Evolutionary conservation across 2,113 vertebrate genomes (phyloP), one percentile per base, ranked within the genome.

Genomic region (Eretmochelys imbricata): DNA sequence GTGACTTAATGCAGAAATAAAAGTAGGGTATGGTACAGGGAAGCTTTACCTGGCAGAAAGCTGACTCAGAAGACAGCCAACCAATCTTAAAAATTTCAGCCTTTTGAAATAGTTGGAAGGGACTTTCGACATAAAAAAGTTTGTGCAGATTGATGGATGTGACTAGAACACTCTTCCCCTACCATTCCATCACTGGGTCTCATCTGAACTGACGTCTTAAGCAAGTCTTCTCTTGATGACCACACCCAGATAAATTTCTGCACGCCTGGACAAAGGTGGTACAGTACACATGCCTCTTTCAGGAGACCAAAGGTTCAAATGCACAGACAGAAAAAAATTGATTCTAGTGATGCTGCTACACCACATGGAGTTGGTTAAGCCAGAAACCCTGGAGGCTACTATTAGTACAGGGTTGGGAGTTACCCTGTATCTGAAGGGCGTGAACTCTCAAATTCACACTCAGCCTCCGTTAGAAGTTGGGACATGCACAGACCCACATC

Each of bases 11-110:
- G 16, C 14, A 65, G 59, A 38, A 65, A 69, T 1, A 1, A 29
- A 29, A 48, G 65, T 0, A 0, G 24, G 0, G 6, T 1, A 5
- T 4, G 5, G 29, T 13, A 1, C 0, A 29, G 1, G 49, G 42
- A 4, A 38, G 49, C 1, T 0, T 0, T 25, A 5, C 75, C 51
- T 57, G 88, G 49, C 51, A 59, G 12, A 10, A 8, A 57, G n/a
- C 55, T 5, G 2, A 14, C 10, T 82, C 80, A 3, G 13, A n/a
- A 38, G 78, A 2, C 0, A 0, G 4, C 0, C 0, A 1, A 14
- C 0, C 6, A 5, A 19, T 59, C 2, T 1, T 35, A n/a, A 62
- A 54, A 65, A 65, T 8, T 35, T 65, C 62, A 1, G 0, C 0
- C 49, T 25, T n/a, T 2, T 0, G 0, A 27, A 3, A 1, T 25